Base-by-base conservation (phyloP, 2,888 invertebrate genomes). In the Spilarctia lutea region DNA sequence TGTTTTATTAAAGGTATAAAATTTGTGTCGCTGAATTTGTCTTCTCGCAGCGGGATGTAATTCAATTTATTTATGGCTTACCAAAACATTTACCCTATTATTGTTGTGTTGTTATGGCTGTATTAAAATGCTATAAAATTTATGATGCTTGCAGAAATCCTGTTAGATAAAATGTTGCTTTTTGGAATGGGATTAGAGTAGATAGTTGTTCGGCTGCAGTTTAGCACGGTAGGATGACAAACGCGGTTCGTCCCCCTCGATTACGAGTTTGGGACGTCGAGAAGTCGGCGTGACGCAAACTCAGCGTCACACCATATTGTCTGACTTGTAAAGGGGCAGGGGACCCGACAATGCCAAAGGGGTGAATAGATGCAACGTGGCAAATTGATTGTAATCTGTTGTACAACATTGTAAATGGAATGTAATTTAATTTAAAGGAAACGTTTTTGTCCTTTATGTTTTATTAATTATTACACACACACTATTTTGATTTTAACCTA, bases 61-160 rank as follows among this genome's bases (percentile, higher is more conserved):
- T 91, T 89, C 88, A 92, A 91, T 91, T 93, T 94, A 95, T 96
- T 95, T 94, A 95, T 94, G 94, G 92, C 92, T 94, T 94, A 94
- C 95, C 95, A 95, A 95, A 95, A 95, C 95, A 96, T 96, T 95
- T 95, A 92, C 94, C 94, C 95, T 94, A 94, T 95, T 95, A 95
- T 94, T 94, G 94, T 93, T 91, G 89, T 90, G 93, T 91, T 92
- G 92, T 94, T 95, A 95, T 93, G 93, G 94, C 95, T 94, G 93
- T 95, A 95, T 96, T 94, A 96, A 95, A 95, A 89, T 90, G 92
- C 91, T 90, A 94, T 96, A 94, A 95, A 95, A 94, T 94, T 94
- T 94, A 95, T 95, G 93, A 92, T 89, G 92, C 94, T 93, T 93
- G 93, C 92, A 86, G 85, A 92, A 85, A 87, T 81, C 77, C 7